Base-by-base conservation (phyloP, 1,140 invertebrate species). In the Battus philenor region DNA sequence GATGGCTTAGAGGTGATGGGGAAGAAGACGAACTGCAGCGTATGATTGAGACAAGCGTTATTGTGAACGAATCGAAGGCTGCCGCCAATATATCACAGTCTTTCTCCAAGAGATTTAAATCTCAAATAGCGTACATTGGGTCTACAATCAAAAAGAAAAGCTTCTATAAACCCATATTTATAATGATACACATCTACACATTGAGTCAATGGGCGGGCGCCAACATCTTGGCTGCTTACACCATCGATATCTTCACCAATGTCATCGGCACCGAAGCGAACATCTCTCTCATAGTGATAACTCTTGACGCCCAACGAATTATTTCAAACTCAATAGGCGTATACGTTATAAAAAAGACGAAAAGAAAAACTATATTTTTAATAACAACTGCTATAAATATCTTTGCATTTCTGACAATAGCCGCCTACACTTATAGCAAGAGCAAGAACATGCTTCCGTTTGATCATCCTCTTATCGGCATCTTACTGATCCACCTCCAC, bases 111-210 rank as follows among this genome's bases (percentile, higher is more conserved):
- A 68, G 48, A 44, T 18, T 68, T 2, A 61, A 30, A 26, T 44
- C 27, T 0, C 50, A 48, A 13, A 13, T 68, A 4, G 33, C 47
- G 1, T 52, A 66, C 24, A 58, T 74, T 8, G 46, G 33, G 2
- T 30, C 24, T 6, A 63, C 67, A 0, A 41, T 74, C 4, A 62
- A 13, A 12, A 68, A 67, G 44, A 66, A 56, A 24, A 68, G 69
- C 32, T 74, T 74, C 33, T 60, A 62, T 10, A 68, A 63, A 15
- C 70, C 70, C 2, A 68, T 74, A 16, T 58, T 71, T 6, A 64
- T 74, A 3, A 71, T 74, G 68, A 55, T 63, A 26, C 57, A 67
- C 24, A 57, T 69, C 13, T 69, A 68, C 30, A 61, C 53, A 1
- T 13, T 71, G 8, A 54, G 62, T 0, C 59, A 67, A 13, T 68